Percentiles rank a stretch among this genome's conserved stretches.
These are phyloP conservation scores for Leptinotarsa peninsularis DNA, from an alignment of 2,888 invertebrate species.

Conservation along the genomic window DNA sequence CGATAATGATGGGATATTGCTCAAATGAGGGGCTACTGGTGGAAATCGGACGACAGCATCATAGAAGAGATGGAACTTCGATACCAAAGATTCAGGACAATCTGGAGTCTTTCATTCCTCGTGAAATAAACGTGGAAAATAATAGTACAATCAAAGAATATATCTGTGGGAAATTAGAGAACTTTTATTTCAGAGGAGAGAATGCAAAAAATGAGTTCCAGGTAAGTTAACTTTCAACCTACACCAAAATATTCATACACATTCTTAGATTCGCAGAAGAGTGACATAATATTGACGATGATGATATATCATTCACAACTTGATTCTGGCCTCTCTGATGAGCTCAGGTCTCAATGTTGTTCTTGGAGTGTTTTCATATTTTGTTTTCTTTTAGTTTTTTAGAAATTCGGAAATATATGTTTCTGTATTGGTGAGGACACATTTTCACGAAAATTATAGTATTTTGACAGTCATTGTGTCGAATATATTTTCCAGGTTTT, in stretches of 20 bases:
- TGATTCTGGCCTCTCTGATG: background rate
- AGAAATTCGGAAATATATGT: background rate
- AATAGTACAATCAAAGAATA: background rate
- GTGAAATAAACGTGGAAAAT: conserved; percentile 1
- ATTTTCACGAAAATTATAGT: no score
- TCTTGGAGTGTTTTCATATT: background rate
- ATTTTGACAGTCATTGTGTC: no score
- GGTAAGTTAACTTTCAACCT: background rate
- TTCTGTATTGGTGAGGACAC: background rate
- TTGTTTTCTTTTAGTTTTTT: background rate
- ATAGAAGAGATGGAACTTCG: background rate
- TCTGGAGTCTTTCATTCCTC: background rate
- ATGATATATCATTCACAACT: background rate
- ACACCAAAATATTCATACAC: background rate
- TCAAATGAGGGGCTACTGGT: conserved; percentile 28
- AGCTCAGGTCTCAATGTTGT: background rate
- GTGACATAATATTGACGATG: background rate
- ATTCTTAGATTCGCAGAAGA: background rate
- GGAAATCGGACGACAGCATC: background rate
- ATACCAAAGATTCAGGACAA: background rate
- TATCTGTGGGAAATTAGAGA: background rate
- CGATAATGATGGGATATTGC: conserved; percentile 45
- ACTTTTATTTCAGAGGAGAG: conserved; percentile 6
- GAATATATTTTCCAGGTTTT: no score
- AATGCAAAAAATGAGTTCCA: background rate